Evolutionary conservation across 2,113 vertebrate genomes (phyloP), one percentile per base, ranked within the genome.

Genomic region (Bucco capensis): DNA sequence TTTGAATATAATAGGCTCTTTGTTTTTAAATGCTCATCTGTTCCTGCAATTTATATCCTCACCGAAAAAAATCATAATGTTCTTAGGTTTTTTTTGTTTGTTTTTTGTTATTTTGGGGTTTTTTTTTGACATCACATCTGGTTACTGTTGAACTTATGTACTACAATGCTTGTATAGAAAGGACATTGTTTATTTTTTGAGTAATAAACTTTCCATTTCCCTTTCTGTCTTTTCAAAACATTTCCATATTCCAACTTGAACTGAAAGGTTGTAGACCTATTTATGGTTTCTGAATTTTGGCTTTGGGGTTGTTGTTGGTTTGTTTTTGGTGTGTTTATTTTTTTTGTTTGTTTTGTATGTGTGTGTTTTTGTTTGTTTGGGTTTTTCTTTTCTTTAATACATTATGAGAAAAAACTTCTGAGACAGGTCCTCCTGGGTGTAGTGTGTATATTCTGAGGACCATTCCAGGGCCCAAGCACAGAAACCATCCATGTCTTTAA

Each of bases 21-120:
- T 93, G 87, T 96, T 95, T 96, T 94, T 90, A 92, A 95, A 69
- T 70, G n/a, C 51, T 95, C 69, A 15, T 95, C 75, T 92, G 67
- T 91, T 94, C 64, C 69, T 89, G 72, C 81, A 92, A 54, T 82
- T 92, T 83, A 76, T 58, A 79, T 89, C 38, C 56, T 95, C 64
- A 85, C 64, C 38, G 66, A 4, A 92, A 95, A 89, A 96, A 93
- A 50, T 79, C 66, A 56, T 79, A 87, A 89, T 90, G 92, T 33
- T 95, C 33, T 46, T 51, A 3, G 60, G 76, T 82, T 7, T 42
- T 88, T 88, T 89, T 7, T 86, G 19, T 61, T 30, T 57, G n/a
- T n/a, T 28, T 53, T 4, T 12, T 27, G 30, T 10, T 6, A 50
- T 21, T 58, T 11, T 7, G 40, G 40, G 40, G n/a, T 27, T 28